phyloP scores from a whole-genome alignment of 2,888 invertebrate species.

The Sphaerophoria taeniata region DNA sequence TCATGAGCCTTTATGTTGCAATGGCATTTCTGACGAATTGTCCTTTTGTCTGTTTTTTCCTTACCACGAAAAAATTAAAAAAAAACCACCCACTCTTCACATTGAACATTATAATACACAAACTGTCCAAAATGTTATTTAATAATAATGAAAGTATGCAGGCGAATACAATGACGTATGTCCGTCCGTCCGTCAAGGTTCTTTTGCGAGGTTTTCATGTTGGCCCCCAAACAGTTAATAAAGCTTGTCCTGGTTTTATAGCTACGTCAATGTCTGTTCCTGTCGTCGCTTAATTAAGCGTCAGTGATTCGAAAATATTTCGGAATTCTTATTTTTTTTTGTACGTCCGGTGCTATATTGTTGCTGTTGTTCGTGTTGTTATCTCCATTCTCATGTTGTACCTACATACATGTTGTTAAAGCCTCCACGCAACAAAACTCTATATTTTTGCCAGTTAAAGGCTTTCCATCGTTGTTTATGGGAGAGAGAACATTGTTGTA shows the following conservation, averaged over 20 bases:
- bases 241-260: conserved; percentile 41
- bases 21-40: conserved; percentile 18
- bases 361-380: conserved; percentile 29
- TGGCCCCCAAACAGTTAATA: conserved; percentile 21
- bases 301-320: conserved; percentile 71
- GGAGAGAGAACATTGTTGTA: background rate
- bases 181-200: conserved; percentile 21
- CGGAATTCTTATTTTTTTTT: conserved; percentile 23
- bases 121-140: conserved; percentile 72
- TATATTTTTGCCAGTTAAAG: conserved; percentile 49
- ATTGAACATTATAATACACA: conserved; percentile 54
- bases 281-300: conserved; percentile 73
- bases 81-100: background rate
- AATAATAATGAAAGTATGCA: conserved; percentile 63
- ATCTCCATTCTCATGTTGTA: background rate
- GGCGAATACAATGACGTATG: conserved; percentile 39
- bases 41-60: conserved; percentile 19
- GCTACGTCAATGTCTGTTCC: conserved; percentile 54
- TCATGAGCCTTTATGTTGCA: conserved; percentile 13
- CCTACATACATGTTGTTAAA: conserved; percentile 12
- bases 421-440: conserved; percentile 19
- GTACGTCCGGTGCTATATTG: background rate
- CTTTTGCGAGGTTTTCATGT: background rate
- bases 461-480: conserved; percentile 49
- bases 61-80: background rate